phyloP scores from a whole-genome alignment of 2,888 invertebrate genomes.

The Busseola fusca region DNA sequence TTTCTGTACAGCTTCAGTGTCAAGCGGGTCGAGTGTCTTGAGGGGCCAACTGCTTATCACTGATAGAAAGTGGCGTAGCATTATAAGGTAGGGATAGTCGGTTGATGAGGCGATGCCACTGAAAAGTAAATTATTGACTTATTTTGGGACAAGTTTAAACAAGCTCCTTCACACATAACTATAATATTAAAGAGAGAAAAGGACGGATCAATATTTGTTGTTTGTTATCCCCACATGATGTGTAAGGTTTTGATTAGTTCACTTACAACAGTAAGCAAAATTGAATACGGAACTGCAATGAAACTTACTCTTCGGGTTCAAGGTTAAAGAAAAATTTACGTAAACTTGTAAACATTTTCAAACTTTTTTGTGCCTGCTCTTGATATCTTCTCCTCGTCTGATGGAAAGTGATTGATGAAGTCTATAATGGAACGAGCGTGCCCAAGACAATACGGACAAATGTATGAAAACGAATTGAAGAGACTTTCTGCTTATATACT shows the following conservation, averaged over 20 bases:
- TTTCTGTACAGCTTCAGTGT: not conserved
- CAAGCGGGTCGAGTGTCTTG: constrained; percentile 1
- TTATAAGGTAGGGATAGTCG: constrained; percentile 19
- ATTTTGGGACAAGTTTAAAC: not conserved
- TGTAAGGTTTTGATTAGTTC: not conserved
- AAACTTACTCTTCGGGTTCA: constrained; percentile 26
- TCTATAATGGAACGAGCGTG: not conserved
- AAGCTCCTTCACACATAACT: not conserved
- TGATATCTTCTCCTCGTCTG: not conserved
- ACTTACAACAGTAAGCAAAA: not conserved
- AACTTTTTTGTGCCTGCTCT: not conserved
- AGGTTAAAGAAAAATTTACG: constrained; percentile 2
- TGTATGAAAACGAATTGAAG: not conserved
- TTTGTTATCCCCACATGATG: not conserved
- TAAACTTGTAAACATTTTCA: constrained; percentile 4
- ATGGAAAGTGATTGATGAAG: not conserved
- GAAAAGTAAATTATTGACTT: constrained; percentile 8
- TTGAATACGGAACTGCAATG: not conserved
- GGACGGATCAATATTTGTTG: not conserved
- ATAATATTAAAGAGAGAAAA: no score
- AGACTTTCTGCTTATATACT: constrained; percentile 8
- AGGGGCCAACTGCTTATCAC: constrained; percentile 27
- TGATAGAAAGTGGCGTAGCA: constrained; percentile 27
- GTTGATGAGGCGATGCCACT: not conserved
- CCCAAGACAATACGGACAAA: not conserved